A percentile compares a stretch with the other conserved stretches of the same genome.
Evolutionary conservation across 2,113 vertebrate species (phyloP).

Genomic region (Stigmatopora argus): DNA sequence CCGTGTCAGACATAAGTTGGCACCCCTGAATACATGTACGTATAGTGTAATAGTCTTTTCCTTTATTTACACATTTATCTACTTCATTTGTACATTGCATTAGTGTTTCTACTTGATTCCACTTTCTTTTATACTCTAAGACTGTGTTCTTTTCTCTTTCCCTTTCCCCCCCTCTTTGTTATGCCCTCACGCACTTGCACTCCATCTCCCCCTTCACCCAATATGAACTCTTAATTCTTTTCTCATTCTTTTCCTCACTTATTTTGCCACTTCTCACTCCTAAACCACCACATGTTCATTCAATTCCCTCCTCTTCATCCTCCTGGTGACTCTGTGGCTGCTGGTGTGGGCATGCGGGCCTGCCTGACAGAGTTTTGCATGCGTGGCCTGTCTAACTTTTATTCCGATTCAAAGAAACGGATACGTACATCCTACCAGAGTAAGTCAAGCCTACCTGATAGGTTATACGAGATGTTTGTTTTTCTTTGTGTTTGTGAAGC

Average conservation of each 20-base stretch:
- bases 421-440: constrained; percentile 99
- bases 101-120: constrained; percentile 46
- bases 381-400: constrained; percentile 99
- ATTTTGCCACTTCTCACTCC: neutral
- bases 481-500: constrained; percentile 14
- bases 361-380: constrained; percentile 98
- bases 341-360: constrained; percentile 92
- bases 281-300: constrained; percentile 1
- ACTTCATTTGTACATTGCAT: neutral
- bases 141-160: constrained; percentile 57
- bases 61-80: neutral
- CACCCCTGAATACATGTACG: too few species aligned
- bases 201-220: neutral
- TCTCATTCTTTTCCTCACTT: constrained; percentile 2
- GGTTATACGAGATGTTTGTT: constrained; percentile 34
- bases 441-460: constrained; percentile 78
- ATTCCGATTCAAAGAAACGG: constrained; percentile 99
- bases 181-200: constrained; percentile 2
- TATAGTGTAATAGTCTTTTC: neutral
- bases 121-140: constrained; percentile 61
- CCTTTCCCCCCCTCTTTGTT: constrained; percentile 1
- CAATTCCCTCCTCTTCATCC: constrained; percentile 55
- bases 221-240: neutral
- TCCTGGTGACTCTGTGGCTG: constrained; percentile 78
- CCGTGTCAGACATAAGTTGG: too few species aligned